A percentile compares a stretch with the other conserved stretches of the same genome.
Conservation (phyloP, 2,113 vertebrate genomes). For the Elanus axillaris region DNA sequence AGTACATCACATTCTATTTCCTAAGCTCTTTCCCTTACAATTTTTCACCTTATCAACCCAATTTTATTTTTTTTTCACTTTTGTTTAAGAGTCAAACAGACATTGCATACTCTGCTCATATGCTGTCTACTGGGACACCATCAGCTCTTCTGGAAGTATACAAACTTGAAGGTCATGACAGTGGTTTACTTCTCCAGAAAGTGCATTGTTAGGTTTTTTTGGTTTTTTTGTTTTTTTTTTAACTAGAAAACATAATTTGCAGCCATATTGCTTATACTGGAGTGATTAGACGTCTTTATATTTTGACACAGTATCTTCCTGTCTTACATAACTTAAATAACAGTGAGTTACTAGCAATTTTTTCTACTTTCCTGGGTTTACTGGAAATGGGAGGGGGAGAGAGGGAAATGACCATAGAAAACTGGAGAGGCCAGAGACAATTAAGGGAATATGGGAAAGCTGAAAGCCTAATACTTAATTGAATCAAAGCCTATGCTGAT, state of each 20-base stretch:
- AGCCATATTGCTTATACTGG: no score
- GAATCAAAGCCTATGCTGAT: neutral
- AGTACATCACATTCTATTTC: neutral
- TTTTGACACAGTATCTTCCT: neutral
- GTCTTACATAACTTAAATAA: neutral
- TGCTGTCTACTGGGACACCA: neutral
- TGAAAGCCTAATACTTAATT: neutral
- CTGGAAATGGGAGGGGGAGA: neutral
- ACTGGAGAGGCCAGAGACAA: neutral
- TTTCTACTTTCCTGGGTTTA: neutral
- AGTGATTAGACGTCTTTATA: neutral
- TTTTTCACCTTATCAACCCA: neutral
- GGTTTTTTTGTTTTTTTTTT: no score
- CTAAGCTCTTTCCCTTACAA: neutral
- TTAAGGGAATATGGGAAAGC: neutral
- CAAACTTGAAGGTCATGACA: neutral
- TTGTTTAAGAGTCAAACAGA: neutral
- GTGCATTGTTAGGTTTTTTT: neutral
- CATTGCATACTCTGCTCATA: neutral
- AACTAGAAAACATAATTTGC: no score
- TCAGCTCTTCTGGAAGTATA: neutral
- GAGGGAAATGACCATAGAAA: neutral
- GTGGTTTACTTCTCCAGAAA: neutral
- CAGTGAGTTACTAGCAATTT: neutral
- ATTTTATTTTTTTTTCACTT: neutral